Conservation (phyloP, 2,888 invertebrate species). For the Cantharis lateralis region DNA sequence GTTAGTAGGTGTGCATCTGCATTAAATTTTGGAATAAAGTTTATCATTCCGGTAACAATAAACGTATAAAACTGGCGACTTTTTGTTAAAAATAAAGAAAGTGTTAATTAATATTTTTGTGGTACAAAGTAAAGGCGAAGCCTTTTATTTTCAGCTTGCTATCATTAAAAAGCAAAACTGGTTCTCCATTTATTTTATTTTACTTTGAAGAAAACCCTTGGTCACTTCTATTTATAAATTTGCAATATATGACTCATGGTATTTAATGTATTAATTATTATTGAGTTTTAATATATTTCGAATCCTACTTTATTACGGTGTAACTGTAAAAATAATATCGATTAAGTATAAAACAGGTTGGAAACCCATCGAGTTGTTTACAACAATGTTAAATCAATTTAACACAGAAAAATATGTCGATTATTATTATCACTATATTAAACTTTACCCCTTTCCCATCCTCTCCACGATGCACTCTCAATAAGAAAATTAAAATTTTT, state of each 20-base stretch:
- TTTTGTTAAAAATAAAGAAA: constrained; percentile 1
- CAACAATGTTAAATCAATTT: neutral
- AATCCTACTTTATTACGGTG: neutral
- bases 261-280: neutral
- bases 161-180: neutral
- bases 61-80: neutral
- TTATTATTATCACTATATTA: too few species aligned
- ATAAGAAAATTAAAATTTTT: too few species aligned
- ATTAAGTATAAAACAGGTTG: neutral
- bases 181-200: neutral
- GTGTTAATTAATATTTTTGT: neutral
- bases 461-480: too few species aligned
- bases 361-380: neutral
- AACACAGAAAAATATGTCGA: neutral
- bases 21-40: constrained; percentile 12
- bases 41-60: neutral
- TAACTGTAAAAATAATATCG: neutral
- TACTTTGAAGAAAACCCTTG: neutral
- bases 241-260: neutral
- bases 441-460: too few species aligned
- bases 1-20: constrained; percentile 15
- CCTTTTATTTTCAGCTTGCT: neutral
- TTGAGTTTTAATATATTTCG: neutral
- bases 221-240: neutral
- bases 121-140: neutral